Conservation (phyloP, 2,113 vertebrate genomes). For the Uria aalge region DNA sequence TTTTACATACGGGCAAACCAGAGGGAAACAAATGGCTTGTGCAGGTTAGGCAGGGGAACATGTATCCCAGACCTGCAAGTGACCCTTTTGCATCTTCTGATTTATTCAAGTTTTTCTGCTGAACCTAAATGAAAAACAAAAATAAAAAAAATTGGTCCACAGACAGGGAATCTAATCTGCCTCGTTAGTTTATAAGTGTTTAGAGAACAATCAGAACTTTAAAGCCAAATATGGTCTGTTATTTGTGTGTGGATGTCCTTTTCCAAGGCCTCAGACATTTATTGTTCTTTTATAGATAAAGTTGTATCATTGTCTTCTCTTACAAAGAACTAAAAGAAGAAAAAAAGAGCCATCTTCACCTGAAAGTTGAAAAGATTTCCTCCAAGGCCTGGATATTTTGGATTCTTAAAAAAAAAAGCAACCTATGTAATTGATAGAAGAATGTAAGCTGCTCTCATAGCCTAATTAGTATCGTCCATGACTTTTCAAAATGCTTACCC, state of each 20-base stretch:
- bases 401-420: not conserved
- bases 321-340: not conserved
- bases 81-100: not conserved
- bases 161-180: not conserved
- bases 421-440: not conserved
- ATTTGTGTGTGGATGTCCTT: not conserved
- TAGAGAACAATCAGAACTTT: slow-evolving; percentile 6
- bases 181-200: not conserved
- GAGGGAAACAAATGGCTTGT: not conserved
- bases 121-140: not conserved
- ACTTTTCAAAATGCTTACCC: not conserved
- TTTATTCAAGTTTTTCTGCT: not conserved
- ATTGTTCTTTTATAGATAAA: not conserved
- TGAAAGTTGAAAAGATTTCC: not conserved
- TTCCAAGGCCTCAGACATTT: not conserved
- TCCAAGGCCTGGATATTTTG: not conserved
- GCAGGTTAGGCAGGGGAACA: not conserved
- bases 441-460: not conserved
- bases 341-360: not conserved
- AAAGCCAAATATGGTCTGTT: not conserved
- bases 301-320: not conserved
- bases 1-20: not conserved
- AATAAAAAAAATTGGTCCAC: not conserved
- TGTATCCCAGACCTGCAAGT: not conserved
- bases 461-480: not conserved